phyloP scores from a whole-genome alignment of 1,140 invertebrate genomes.

The Pinna nobilis region DNA sequence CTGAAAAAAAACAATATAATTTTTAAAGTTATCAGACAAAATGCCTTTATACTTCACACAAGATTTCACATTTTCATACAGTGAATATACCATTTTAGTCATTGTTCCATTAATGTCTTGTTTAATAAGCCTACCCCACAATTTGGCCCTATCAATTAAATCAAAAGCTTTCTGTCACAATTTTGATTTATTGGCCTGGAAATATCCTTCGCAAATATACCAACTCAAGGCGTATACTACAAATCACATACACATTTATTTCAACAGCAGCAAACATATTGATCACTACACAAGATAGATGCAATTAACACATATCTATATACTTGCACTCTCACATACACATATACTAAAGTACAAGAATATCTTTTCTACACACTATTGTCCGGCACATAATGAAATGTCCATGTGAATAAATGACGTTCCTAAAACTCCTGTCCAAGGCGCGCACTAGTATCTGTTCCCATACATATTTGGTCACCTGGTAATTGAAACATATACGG shows the following conservation, averaged over 20 bases:
- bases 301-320: not conserved
- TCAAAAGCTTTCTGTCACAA: not conserved
- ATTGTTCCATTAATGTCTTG: constrained; percentile 22
- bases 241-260: too few species aligned
- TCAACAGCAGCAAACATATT: not conserved
- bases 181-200: too few species aligned
- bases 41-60: constrained; percentile 14
- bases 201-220: too few species aligned
- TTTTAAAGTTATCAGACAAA: constrained; percentile 19
- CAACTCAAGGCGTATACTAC: too few species aligned
- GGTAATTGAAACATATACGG: too few species aligned
- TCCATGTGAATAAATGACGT: too few species aligned
- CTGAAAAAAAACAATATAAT: constrained; percentile 19
- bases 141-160: not conserved
- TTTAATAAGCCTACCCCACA: constrained; percentile 25
- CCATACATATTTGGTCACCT: too few species aligned
- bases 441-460: too few species aligned
- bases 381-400: too few species aligned
- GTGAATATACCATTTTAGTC: constrained; percentile 1
- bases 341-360: constrained; percentile 3
- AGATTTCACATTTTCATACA: constrained; percentile 15
- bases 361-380: not conserved
- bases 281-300: not conserved
- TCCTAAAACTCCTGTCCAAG: too few species aligned
- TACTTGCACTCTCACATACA: too few species aligned